Percentiles rank a stretch among this genome's conserved stretches.
Evolutionary conservation across 2,113 vertebrate species (phyloP).

Genomic region (Nibea coibor): DNA sequence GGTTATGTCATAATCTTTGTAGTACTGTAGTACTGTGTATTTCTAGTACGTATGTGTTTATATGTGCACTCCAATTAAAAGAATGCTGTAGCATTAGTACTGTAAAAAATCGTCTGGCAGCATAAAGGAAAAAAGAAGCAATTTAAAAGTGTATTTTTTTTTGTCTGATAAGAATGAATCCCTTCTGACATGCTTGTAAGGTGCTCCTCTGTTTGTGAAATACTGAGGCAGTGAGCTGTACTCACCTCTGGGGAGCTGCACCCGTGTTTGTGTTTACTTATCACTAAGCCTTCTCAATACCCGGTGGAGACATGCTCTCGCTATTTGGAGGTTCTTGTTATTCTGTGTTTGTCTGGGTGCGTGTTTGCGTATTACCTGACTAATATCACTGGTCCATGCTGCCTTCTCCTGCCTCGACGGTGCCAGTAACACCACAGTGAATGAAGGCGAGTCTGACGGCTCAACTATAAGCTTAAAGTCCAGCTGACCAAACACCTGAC

Average conservation of each 20-base stretch:
- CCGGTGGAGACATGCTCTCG: conserved; percentile 47
- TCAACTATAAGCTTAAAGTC: conserved; percentile 98
- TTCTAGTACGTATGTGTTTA: background rate
- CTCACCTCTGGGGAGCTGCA: conserved; percentile 60
- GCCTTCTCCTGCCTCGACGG: conserved; percentile 97
- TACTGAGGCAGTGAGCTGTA: conserved; percentile 45
- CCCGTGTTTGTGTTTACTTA: conserved; percentile 71
- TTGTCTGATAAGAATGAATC: conserved; percentile 30
- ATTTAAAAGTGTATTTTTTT: conserved; percentile 15
- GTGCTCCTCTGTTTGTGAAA: conserved; percentile 57
- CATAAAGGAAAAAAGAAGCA: background rate
- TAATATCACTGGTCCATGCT: conserved; percentile 98
- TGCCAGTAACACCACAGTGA: conserved; percentile 94
- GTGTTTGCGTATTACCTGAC: conserved; percentile 88
- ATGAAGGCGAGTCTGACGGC: conserved; percentile 88
- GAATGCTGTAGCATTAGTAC: background rate
- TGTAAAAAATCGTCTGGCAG: conserved; percentile 2
- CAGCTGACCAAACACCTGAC: conserved; percentile 95
- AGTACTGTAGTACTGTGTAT: background rate
- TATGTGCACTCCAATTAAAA: background rate
- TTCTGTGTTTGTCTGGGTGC: conserved; percentile 57
- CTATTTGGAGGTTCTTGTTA: conserved; percentile 67
- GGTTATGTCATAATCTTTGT: too few species aligned
- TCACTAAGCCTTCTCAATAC: conserved; percentile 64
- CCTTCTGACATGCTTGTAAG: conserved; percentile 29